Evolutionary conservation across 37 sponge, comb jelly and placozoan species (phyloP), one percentile per base, ranked within the genome.

Genomic region (Ephydatia muelleri): DNA sequence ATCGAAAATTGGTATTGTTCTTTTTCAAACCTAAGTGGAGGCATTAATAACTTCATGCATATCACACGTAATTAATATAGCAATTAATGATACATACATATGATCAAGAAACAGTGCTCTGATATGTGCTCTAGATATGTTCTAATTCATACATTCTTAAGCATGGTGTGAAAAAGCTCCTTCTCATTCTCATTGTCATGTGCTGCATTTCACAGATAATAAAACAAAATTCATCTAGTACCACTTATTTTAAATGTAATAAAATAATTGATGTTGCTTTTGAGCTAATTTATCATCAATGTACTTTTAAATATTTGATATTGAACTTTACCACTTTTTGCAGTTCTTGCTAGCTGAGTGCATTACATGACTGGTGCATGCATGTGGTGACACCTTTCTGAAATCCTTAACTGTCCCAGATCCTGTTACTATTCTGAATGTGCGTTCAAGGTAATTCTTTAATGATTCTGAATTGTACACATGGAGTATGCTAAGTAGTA

Each of bases 351-450:
- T 30, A 75, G 76, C 76, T 36, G 37, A 36, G 25, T 75, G 33
- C 76, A 75, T 75, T 35, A 75, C 76, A 75, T 75, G 76, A 75
- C 76, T 75, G 35, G 35, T 30, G 35, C 37, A 75, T 31, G 76
- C 76, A n/a, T 31, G 76, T 25, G 35, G 37, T 36, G 35, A 34
- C n/a, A 75, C 36, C 28, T 30, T n/a, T 25, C 25, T 34, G 37
- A 36, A 75, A 25, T 30, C 33, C n/a, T 34, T 30, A 23, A 36
- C 76, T 35, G 31, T 30, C 25, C 37, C 33, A 75, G 37, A 31
- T 30, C 76, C 76, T 36, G 31, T 75, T 36, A 75, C 76, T 30
- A 75, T 30, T 25, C 76, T 30, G 13, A 75, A 75, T 33, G 37
- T 36, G 37, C 76, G 76, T n/a, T 75, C 25, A 33, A 75, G 37